phyloP scores from a whole-genome alignment of 2,113 vertebrate species.

The Urocynchramus pylzowi region DNA sequence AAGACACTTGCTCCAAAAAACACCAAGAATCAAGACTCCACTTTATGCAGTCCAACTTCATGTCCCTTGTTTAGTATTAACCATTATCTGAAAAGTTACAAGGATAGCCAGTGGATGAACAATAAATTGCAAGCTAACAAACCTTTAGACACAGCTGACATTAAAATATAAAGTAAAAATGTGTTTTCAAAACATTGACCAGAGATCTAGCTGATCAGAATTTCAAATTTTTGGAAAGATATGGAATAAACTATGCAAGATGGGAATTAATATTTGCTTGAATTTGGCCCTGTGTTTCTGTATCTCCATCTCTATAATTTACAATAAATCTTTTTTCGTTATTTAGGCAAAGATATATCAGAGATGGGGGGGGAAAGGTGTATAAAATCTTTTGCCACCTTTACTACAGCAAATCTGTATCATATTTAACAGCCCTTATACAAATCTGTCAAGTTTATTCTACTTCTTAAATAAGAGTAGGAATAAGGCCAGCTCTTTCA shows the following conservation, averaged over 20 bases:
- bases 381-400: background rate
- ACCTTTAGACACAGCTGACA: background rate
- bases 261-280: background rate
- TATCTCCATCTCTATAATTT: background rate
- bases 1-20: background rate
- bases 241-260: background rate
- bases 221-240: background rate
- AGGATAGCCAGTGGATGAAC: background rate
- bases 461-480: background rate
- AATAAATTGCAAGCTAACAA: background rate
- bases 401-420: background rate
- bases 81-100: background rate
- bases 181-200: background rate
- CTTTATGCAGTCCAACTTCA: background rate
- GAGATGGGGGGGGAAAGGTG: fast-evolving
- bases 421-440: background rate
- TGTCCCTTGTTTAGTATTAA: background rate
- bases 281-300: background rate
- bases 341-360: background rate
- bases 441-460: background rate
- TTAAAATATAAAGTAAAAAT: background rate
- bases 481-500: background rate
- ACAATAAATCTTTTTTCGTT: background rate
- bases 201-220: background rate
- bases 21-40: background rate